A percentile compares a stretch with the other conserved stretches of the same genome.
These are phyloP conservation scores for Acrocyrtus sp. DNA, from an alignment of 2,888 invertebrate genomes.

Conservation along the genomic window DNA sequence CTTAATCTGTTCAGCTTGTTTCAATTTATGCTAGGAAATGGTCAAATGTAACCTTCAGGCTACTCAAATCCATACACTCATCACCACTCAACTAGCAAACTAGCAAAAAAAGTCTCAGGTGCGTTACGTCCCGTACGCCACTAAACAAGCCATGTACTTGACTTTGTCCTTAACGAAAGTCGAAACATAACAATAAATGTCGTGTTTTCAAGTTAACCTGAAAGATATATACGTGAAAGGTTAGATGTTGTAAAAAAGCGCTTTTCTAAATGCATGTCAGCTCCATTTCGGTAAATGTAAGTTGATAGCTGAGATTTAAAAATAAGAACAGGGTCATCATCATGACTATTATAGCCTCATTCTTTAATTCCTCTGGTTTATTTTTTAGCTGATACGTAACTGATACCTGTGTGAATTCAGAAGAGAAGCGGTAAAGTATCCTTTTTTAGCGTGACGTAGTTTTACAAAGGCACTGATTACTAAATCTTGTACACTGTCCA, in stretches of 20 bases:
- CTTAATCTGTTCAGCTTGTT: constrained; percentile 25
- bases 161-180: background rate
- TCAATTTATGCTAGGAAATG: constrained; percentile 23
- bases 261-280: too few species aligned
- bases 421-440: constrained; percentile 15
- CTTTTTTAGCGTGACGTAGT: constrained; percentile 6
- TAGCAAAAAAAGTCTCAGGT: background rate
- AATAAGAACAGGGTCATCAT: too few species aligned
- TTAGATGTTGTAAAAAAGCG: too few species aligned
- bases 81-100: background rate
- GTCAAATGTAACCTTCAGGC: constrained; percentile 12
- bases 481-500: constrained; percentile 18
- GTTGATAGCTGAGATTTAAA: too few species aligned
- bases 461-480: constrained; percentile 33
- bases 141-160: constrained; percentile 34
- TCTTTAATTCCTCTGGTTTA: too few species aligned
- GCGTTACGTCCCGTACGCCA: background rate
- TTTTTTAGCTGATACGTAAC: too few species aligned
- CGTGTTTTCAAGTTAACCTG: constrained; percentile 17
- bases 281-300: too few species aligned
- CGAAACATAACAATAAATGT: constrained; percentile 42
- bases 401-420: too few species aligned
- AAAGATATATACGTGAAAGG: constrained; percentile 20
- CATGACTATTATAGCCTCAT: too few species aligned
- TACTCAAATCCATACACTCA: background rate